Evolutionary conservation across 1,140 invertebrate genomes (phyloP), one percentile per base, ranked within the genome.

Genomic region (Daktulosphaira vitifoliae): DNA sequence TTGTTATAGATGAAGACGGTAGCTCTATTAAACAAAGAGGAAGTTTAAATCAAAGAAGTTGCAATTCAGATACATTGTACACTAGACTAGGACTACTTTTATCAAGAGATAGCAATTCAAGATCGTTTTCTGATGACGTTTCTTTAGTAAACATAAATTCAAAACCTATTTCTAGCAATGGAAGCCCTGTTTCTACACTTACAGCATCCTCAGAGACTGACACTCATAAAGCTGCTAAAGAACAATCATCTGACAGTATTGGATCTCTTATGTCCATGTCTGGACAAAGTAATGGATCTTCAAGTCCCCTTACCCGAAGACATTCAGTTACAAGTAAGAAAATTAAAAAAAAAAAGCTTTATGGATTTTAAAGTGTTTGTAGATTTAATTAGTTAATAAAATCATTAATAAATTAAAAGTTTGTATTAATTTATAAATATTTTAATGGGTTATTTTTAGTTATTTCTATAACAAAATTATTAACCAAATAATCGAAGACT

Each of bases 151-250:
- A 11, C 25, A n/a, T 62, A n/a, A 48, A 48, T 16, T 62, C 56
- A 1, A 62, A 62, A 5, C 56, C 56, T 1, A 25, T 62, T 23
- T 88, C 89, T 1, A 85, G 84, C 48, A 91, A 91, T 69, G 90
- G 88, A 5, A 92, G 89, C 74, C 89, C 90, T 18, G 84, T 89
- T 66, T 92, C 90, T 7, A 93, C 90, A 0, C 75, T 92, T 11
- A 92, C 90, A 16, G 89, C 79, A 68, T 77, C 81, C 67, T 73
- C 77, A 69, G 73, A 82, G 73, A 74, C 76, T 72, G 76, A 80
- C 69, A 68, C 67, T 52, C 71, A 76, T 71, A 67, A 68, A 74
- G 69, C 72, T 66, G 0, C 74, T 70, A 69, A 75, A 71, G 72
- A 73, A 33, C 69, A 69, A 20, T 84, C 81, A 13, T 83, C 82